A percentile compares a stretch with the other conserved stretches of the same genome.
Evolutionary conservation across 2,888 invertebrate species (phyloP).

Genomic region (Xiphydria camelus): DNA sequence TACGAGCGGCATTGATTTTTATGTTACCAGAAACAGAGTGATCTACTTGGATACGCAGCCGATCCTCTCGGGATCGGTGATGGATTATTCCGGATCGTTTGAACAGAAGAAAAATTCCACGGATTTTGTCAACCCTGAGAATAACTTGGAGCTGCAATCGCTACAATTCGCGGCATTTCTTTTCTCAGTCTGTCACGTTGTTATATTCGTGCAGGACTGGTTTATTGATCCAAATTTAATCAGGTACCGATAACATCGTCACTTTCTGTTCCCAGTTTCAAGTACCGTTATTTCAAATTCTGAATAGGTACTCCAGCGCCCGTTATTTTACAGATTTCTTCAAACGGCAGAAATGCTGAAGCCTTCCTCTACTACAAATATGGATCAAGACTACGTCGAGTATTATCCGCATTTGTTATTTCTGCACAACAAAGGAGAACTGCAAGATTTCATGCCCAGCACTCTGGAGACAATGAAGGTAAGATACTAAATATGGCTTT

Average conservation of each 20-base stretch:
- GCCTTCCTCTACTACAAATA: constrained; percentile 69
- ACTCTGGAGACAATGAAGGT: constrained; percentile 67
- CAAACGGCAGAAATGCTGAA: constrained; percentile 87
- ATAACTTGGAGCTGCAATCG: constrained; percentile 69
- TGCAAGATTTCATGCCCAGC: constrained; percentile 72
- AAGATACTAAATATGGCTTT: constrained; percentile 43
- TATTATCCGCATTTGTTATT: constrained; percentile 83
- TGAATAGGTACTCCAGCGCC: too few relatives aligned
- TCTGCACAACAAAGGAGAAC: constrained; percentile 78
- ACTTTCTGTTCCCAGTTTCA: too few relatives aligned
- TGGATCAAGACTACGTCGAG: constrained; percentile 71
- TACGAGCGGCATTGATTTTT: constrained; percentile 74
- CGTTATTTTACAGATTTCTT: constrained; percentile 70
- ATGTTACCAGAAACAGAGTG: constrained; percentile 68
- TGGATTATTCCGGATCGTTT: constrained; percentile 60
- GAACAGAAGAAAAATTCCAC: constrained; percentile 57
- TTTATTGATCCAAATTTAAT: constrained; percentile 81
- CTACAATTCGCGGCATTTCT: constrained; percentile 82
- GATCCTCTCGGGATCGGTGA: constrained; percentile 68
- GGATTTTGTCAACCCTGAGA: constrained; percentile 68
- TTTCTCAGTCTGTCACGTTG: constrained; percentile 86
- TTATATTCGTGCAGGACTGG: constrained; percentile 89
- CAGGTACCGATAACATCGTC: constrained; percentile 62
- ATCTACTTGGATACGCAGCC: constrained; percentile 90
- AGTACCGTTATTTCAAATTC: too few relatives aligned